Base-by-base conservation (phyloP, 1,140 invertebrate genomes). In the Ceratina australensis region DNA sequence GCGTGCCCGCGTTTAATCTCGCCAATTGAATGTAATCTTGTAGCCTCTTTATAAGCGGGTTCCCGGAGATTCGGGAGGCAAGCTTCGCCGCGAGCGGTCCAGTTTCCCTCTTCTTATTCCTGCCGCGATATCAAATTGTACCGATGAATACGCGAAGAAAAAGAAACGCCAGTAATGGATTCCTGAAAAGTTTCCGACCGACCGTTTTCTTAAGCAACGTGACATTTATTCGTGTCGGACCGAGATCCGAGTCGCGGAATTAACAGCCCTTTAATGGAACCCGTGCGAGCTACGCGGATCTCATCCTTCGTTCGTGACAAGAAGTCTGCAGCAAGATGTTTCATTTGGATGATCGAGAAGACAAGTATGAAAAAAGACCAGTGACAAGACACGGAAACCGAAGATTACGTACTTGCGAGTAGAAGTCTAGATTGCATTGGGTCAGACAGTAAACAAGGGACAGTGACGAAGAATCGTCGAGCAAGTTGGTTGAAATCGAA, bases 191-290 rank as follows among this genome's bases (percentile, higher is more conserved):
- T 88, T 88, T 79, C 78, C 80, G 73, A 73, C 82, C 5, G 76
- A 83, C 56, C 64, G 16, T 24, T n/a, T n/a, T n/a, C n/a, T n/a
- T n/a, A 66, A 71, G 47, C 26, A 33, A 28, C 3, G 12, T 28
- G 63, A 60, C 57, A 18, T 73, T 84, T 76, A 74, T 88, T 74
- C 84, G 24, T 68, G 63, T 66, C 61, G 75, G 75, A 80, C 82
- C 79, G 87, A 88, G 85, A 84, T 88, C 80, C 74, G 80, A 86
- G 79, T 82, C 80, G 77, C 78, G 69, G 81, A 86, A 88, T 87
- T 87, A 88, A 81, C 72, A 84, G 84, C 63, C 77, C 80, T 86
- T 86, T 87, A 87, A 87, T 83, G 72, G 81, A 42, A 78, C 80
- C 52, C 76, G 79, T 73, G 65, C 64, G 76, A 82, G 61, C 47